phyloP scores from a whole-genome alignment of 2,113 vertebrate species.

The Sphyrna mokarran region DNA sequence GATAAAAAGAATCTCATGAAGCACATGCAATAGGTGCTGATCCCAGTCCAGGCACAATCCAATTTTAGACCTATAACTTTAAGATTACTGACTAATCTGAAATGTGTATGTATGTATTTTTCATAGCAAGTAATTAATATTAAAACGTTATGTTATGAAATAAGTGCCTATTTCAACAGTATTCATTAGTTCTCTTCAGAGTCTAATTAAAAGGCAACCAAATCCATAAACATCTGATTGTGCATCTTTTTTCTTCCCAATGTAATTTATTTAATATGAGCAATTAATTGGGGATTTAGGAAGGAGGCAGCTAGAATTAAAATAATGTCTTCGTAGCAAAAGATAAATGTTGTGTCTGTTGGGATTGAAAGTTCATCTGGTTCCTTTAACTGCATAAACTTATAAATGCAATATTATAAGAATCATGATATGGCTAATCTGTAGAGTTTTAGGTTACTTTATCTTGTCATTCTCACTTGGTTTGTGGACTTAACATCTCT shows the following conservation, averaged over 20 bases:
- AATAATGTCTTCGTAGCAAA: conserved; percentile 32
- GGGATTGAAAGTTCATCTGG: conserved; percentile 33
- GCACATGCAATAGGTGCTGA: no score
- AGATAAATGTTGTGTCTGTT: conserved; percentile 23
- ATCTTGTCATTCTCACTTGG: background rate
- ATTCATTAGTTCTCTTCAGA: conserved; percentile 33
- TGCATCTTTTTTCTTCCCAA: conserved; percentile 33
- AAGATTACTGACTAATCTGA: background rate
- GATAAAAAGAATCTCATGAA: no score
- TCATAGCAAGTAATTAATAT: conserved; percentile 31
- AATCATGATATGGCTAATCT: background rate
- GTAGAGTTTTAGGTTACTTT: background rate
- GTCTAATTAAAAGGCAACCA: conserved; percentile 35
- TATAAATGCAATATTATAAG: background rate
- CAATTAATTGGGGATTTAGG: conserved; percentile 37
- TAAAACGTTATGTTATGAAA: conserved; percentile 15
- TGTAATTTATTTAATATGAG: conserved; percentile 36
- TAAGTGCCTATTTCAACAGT: conserved; percentile 19
- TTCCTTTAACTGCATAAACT: conserved; percentile 4
- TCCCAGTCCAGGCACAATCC: background rate
- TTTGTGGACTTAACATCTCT: background rate
- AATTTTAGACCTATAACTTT: background rate
- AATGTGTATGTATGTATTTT: background rate
- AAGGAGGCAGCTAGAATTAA: conserved; percentile 28
- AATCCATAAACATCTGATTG: conserved; percentile 30